phyloP scores from a whole-genome alignment of 2,888 invertebrate genomes.

The Diadegma fenestrale region DNA sequence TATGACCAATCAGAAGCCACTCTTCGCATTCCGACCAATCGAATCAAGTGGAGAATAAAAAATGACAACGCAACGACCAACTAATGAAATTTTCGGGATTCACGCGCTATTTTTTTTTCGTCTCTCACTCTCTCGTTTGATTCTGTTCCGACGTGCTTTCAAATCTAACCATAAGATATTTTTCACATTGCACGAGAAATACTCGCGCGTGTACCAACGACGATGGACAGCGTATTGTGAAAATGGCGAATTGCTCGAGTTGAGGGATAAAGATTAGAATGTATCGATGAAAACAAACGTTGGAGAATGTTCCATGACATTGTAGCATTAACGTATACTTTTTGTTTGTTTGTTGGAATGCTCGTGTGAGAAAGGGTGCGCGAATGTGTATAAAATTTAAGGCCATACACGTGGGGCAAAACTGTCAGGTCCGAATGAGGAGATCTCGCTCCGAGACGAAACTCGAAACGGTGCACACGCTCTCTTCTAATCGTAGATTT shows the following conservation, averaged over 20 bases:
- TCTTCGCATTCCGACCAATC: neutral
- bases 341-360: constrained; percentile 53
- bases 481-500: constrained; percentile 53
- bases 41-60: neutral
- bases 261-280: constrained; percentile 46
- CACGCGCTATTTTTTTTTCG: constrained; percentile 15
- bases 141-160: constrained; percentile 57
- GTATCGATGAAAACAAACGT: constrained; percentile 25
- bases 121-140: neutral
- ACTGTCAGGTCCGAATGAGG: constrained; percentile 16
- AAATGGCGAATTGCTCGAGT: constrained; percentile 73
- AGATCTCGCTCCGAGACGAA: constrained; percentile 1
- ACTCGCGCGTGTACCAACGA: constrained; percentile 44
- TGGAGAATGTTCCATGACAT: constrained; percentile 81
- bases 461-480: constrained; percentile 27
- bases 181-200: constrained; percentile 54
- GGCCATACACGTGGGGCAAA: constrained; percentile 29
- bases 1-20: constrained; percentile 12
- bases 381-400: constrained; percentile 58
- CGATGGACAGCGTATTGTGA: constrained; percentile 72
- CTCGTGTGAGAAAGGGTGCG: constrained; percentile 27
- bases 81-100: neutral
- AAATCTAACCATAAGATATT: constrained; percentile 48
- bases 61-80: neutral
- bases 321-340: constrained; percentile 75